Evolutionary conservation across 2,113 vertebrate species (phyloP), one percentile per base, ranked within the genome.

Genomic region (Ptyas mucosa): DNA sequence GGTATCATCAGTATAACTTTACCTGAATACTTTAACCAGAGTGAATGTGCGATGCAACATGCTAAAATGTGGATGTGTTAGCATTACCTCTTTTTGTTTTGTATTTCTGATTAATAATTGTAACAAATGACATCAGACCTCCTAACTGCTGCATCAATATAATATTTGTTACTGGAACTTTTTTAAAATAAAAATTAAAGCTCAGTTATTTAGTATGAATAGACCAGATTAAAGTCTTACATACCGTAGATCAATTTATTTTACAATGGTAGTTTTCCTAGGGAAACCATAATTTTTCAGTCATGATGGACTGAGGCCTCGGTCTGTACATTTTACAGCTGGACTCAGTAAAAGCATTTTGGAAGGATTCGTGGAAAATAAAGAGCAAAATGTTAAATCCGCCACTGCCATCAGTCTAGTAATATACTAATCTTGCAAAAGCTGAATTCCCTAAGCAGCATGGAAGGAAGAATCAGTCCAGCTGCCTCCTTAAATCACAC

Each of bases 311-410:
- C 5, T 95, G 88, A 94, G 93, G 93, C 93, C 90, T 93, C 92
- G 93, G 95, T 93, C 92, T 97, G 94, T 92, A 95, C 94, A 93
- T 95, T 97, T 94, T 93, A 93, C 95, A 97, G 96, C 96, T 97
- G 97, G 95, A 93, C 58, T 96, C 89, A 97, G 93, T 97, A 95
- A 96, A 94, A 95, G 55, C 43, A 43, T 91, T 93, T 97, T 97
- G 96, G 95, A 96, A 24, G 88, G 93, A 93, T 57, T 90, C 34
- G 95, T 96, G 96, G 96, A 51, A 94, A 97, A 96, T 96, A 95
- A 91, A 75, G 51, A 54, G 91, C 88, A 93, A 29, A 29, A 92
- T 94, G 94, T 95, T 94, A 97, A 94, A 61, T 34, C 34, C 1
- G 2, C 10, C 91, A 94, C 95, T 94, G 94, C 88, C 95, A 93